Conservation (phyloP, 2,888 invertebrate genomes). For the Lasioglossum morio region DNA sequence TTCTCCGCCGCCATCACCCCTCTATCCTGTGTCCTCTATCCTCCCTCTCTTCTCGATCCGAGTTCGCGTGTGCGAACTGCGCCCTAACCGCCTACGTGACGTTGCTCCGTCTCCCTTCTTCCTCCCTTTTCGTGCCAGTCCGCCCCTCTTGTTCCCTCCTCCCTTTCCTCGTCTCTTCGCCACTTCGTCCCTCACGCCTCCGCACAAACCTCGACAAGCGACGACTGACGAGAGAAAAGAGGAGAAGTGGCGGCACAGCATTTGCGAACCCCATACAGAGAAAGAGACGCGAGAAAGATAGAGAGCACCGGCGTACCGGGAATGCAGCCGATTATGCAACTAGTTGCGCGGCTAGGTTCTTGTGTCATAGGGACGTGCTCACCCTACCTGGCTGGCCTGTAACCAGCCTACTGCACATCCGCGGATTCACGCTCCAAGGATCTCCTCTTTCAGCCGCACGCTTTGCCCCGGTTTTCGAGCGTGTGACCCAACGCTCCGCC, state of each 20-base stretch:
- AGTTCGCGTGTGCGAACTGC: slow-evolving; percentile 45
- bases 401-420: slow-evolving; percentile 32
- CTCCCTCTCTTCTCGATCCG: slow-evolving; percentile 26
- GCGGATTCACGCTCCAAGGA: slow-evolving; percentile 46
- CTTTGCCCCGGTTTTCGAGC: slow-evolving; percentile 19
- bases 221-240: background rate
- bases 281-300: background rate
- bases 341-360: slow-evolving; percentile 74
- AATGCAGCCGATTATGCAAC: slow-evolving; percentile 76
- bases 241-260: background rate
- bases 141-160: slow-evolving; percentile 2
- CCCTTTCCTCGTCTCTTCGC: background rate
- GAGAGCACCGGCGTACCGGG: slow-evolving; percentile 54
- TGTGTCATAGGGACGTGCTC: slow-evolving; percentile 70
- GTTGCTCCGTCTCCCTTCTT: slow-evolving; percentile 43
- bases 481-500: background rate
- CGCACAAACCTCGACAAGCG: background rate
- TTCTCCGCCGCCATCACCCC: slow-evolving; percentile 40
- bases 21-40: slow-evolving; percentile 35
- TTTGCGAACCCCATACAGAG: slow-evolving; percentile 42
- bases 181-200: slow-evolving; percentile 14
- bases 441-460: slow-evolving; percentile 27
- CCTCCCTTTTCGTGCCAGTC: slow-evolving; percentile 12
- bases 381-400: slow-evolving; percentile 32
- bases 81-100: slow-evolving; percentile 64